Base-by-base conservation (phyloP, 37 sponge, comb jelly and placozoan genomes). In the Sycon ciliatum region DNA sequence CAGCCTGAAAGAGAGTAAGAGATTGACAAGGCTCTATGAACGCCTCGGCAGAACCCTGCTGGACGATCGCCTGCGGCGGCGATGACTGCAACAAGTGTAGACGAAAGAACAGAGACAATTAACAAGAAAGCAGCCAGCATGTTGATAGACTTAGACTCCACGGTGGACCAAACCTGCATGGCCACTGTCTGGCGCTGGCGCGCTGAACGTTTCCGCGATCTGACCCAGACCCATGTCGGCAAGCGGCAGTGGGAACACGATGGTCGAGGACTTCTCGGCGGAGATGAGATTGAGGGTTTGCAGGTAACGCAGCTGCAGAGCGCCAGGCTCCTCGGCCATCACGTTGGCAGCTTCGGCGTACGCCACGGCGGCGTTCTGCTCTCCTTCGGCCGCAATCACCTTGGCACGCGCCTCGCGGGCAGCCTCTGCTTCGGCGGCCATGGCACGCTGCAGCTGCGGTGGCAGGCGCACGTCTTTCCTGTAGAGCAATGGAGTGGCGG, bases 401-500 rank as follows among this genome's bases (percentile, higher is more conserved):
- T 96, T 96, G 4, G 92, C 99, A 57, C 77, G 85, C 36, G 99
- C 89, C 38, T 96, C 99, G 7, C 99, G 75, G 35, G 81, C 53
- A 63, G 99, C 92, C 36, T 96, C 92, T 29, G 99, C 99, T 72
- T 96, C 99, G 3, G 99, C 99, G 53, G 99, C 99, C 99, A 96
- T 88, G 3, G 90, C 88, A 56, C 99, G 67, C 53, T 89, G 89
- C 56, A 96, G 60, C 39, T 92, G 77, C 31, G 57, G 74, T 20
- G 99, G 93, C 34, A 96, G 86, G 38, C 90, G 78, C 20, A 96
- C 92, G 77, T 96, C 99, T 67, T 96, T 96, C 54, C 88, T 90
- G 55, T 56, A 79, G 23, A 35, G 37, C 4, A 2, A 38, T 42
- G 13, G 49, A 18, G 49, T 42, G 49, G 13, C n/a, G n/a, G n/a